Evolutionary conservation across 2,888 invertebrate genomes (phyloP), one percentile per base, ranked within the genome.

Genomic region (Erebia epiphron): DNA sequence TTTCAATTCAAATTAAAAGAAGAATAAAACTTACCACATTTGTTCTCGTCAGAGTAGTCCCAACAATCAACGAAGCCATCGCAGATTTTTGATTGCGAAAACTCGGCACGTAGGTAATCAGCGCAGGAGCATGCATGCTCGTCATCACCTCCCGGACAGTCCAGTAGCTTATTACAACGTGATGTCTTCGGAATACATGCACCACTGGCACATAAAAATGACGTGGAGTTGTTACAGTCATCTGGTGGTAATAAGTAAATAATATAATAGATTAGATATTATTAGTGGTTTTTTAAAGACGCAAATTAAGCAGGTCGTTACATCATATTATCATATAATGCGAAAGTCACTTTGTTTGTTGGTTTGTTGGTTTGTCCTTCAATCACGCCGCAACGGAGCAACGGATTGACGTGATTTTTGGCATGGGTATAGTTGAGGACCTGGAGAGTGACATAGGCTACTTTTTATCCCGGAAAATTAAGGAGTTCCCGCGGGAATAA

Each of bases 51-150:
- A 0, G 96, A 95, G 82, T 95, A 96, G 83, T 97, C 97, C 95
- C 96, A 96, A 80, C 97, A 97, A 80, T 97, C 97, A 1, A 96
- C 95, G 41, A 96, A 93, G 1, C 97, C 97, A 79, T 97, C 97
- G 81, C 97, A 97, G 65, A 97, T 95, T 86, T 97, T 97, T 14
- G 96, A 94, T 73, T 95, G 91, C 0, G 96, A 92, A 75, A 95
- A 95, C 79, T 96, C 96, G 1, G 96, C 95, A 69, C 94, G 94
- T 57, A 97, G 85, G 79, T 96, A 96, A 85, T 97, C 96, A 10
- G 96, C 96, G 82, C 97, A 97, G 21, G 95, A 94, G 81, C 97
- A 97, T 68, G 95, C 94, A 43, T 93, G 92, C 82, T 97, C 97
- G 80, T 97, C 97, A 73, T 95, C 95, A 1, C 96, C 96, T 73